phyloP scores from a whole-genome alignment of 2,888 invertebrate genomes.

The Lingula anatina region DNA sequence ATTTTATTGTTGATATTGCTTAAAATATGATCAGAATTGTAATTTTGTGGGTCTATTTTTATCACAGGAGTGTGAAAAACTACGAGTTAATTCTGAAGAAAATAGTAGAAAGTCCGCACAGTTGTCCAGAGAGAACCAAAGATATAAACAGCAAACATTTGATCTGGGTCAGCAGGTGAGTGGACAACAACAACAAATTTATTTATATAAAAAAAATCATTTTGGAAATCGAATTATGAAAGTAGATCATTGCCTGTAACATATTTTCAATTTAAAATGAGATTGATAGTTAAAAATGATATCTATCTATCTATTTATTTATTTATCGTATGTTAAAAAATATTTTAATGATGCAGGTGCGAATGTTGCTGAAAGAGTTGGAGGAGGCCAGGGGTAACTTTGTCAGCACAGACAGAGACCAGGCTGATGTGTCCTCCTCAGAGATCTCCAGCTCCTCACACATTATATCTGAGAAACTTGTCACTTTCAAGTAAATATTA shows the following conservation, averaged over 20 bases:
- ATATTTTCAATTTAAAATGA: too few relatives aligned
- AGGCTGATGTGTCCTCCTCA: constrained; percentile 27
- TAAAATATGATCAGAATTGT: too few relatives aligned
- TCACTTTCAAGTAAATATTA: constrained; percentile 64
- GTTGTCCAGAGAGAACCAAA: constrained; percentile 70
- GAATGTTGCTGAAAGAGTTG: constrained; percentile 73
- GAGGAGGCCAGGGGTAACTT: constrained; percentile 72
- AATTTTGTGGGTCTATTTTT: too few relatives aligned
- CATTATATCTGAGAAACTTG: constrained; percentile 73
- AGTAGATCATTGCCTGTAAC: too few relatives aligned
- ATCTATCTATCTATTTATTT: too few relatives aligned
- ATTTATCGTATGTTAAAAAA: too few relatives aligned
- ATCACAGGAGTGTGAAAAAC: constrained; percentile 68
- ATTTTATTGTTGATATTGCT: too few relatives aligned
- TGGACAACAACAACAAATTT: too few relatives aligned
- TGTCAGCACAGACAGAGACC: constrained; percentile 18
- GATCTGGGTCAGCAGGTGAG: constrained; percentile 80
- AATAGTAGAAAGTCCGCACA: constrained; percentile 68
- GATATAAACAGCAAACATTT: constrained; percentile 69
- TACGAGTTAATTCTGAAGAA: constrained; percentile 66
- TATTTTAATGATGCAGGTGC: too few relatives aligned
- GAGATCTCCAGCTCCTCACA: constrained; percentile 43
- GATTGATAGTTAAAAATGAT: too few relatives aligned
- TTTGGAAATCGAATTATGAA: too few relatives aligned
- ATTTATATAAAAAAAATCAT: too few relatives aligned